Base-by-base conservation (phyloP, 2,113 vertebrate species). In the Noturus placidus region DNA sequence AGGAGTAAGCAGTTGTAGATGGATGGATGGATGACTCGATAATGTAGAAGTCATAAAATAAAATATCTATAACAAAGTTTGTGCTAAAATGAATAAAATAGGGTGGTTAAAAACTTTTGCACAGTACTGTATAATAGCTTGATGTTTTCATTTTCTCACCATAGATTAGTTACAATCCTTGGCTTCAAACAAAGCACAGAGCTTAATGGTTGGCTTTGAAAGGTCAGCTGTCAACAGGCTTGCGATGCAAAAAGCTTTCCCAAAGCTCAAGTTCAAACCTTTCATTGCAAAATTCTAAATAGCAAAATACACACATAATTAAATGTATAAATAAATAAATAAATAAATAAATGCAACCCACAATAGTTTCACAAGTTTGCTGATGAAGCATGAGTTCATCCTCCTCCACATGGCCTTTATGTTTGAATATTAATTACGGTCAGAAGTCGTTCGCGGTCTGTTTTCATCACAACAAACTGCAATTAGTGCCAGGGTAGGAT, bases 221-320 rank as follows among this genome's bases (percentile, higher is more conserved):
- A 87, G 65, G 78, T 82, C 86, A 82, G 59, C 65, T 80, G 78
- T 87, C 86, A 59, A 50, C 59, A 14, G 59, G 1, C 30, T 46
- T 17, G 61, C 54, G 76, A 54, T 79, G 63, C 25, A 67, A 83
- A 83, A 65, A 69, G 30, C 15, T 69, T 83, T 69, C n/a, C 14
- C 63, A 52, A 57, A 59, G 50, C 25, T 56, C 17, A 3, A 57
- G 78, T n/a, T 78, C 27, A 52, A 63, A 86, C 57, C 57, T 70
- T 56, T 22, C 20, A 46, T 19, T 38, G 38, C 33, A 5, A 33
- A 46, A 72, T 72, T 72, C 46, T 50, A 50, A 50, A 76, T 22
- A 46, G 13, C 38, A 56, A 56, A 56, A 15, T 8, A 52, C 1
- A 4, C 2, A 35, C 14, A 27, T 19, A 17, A 17, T 22, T 0